Evolutionary conservation across 1,140 invertebrate species (phyloP).

Genomic region (Tetramorium simillimum): DNA sequence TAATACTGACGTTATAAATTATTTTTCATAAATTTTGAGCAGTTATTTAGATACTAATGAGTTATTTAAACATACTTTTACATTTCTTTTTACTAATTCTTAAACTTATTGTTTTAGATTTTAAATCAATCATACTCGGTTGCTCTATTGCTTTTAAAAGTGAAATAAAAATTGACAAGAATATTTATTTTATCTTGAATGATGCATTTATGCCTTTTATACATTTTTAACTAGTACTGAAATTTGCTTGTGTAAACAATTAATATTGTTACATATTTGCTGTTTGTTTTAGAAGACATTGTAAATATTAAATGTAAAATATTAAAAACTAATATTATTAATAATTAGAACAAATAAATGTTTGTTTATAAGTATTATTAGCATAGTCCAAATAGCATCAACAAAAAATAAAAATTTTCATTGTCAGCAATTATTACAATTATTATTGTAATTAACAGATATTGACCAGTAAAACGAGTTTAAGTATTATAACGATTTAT

Average conservation of each 20-base stretch:
- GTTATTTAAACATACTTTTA: background rate
- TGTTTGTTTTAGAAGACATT: background rate
- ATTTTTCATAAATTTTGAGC: background rate
- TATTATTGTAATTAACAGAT: too few relatives aligned
- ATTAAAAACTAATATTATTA: background rate
- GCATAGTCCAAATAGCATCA: too few relatives aligned
- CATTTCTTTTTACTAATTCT: background rate
- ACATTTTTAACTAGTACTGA: background rate
- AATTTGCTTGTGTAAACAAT: background rate
- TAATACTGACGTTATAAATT: background rate
- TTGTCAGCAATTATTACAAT: background rate
- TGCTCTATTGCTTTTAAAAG: slow-evolving; percentile 18
- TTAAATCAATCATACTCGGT: slow-evolving; percentile 35
- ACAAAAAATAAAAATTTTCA: background rate
- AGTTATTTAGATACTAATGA: background rate
- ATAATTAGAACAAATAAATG: background rate
- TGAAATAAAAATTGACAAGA: background rate
- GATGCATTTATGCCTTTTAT: too few relatives aligned
- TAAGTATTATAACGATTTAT: too few relatives aligned
- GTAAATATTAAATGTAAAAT: background rate
- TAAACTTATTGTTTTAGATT: background rate
- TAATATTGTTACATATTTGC: background rate
- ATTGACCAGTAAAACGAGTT: too few relatives aligned
- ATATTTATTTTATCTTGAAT: background rate
- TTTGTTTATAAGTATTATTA: background rate